phyloP scores from a whole-genome alignment of 2,113 vertebrate genomes.

The Ivindomyrus marchei region DNA sequence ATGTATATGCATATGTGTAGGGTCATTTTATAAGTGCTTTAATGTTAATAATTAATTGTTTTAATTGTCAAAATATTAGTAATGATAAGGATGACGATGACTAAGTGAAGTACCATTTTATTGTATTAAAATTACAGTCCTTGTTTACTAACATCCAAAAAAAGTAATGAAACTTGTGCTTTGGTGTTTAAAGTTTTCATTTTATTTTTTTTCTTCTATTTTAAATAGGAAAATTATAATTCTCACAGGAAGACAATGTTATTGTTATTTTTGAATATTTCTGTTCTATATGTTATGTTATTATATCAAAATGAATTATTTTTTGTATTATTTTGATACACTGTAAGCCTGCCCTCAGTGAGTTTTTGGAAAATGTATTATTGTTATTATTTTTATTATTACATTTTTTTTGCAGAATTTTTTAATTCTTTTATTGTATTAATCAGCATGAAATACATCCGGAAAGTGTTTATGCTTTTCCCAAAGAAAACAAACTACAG shows the following conservation, averaged over 20 bases:
- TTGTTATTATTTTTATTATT: background rate
- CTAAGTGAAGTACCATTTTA: background rate
- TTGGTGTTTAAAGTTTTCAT: background rate
- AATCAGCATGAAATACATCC: constrained; percentile 2
- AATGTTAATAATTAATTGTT: background rate
- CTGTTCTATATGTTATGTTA: background rate
- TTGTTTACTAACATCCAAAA: background rate
- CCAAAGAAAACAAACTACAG: background rate
- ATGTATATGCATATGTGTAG: background rate
- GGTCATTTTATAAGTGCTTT: background rate
- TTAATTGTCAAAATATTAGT: background rate
- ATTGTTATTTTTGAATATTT: background rate
- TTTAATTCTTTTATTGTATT: background rate
- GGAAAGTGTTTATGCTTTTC: background rate
- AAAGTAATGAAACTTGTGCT: background rate
- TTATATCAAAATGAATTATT: background rate
- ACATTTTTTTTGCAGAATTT: background rate
- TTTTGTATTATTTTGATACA: background rate
- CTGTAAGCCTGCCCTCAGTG: background rate
- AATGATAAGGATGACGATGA: background rate
- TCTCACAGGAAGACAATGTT: background rate
- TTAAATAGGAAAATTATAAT: background rate
- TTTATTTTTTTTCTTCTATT: background rate
- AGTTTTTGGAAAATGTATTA: background rate
- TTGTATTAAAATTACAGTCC: background rate